These are phyloP conservation scores for Ethmia dodecea DNA, from an alignment of 2,888 invertebrate genomes.

Conservation along the genomic window DNA sequence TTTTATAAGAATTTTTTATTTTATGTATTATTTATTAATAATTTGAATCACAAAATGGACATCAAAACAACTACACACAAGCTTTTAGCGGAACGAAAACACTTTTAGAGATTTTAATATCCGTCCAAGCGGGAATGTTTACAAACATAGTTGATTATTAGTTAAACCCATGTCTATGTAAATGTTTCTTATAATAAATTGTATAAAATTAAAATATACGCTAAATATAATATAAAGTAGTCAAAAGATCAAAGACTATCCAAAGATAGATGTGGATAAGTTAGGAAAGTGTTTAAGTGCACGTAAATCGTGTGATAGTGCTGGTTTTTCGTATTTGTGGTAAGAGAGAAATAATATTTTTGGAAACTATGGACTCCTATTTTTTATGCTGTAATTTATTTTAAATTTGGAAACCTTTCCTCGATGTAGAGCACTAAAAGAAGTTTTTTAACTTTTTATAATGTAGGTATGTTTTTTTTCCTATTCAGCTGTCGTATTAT, in stretches of 20 bases:
- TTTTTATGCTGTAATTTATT: no score
- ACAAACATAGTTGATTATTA: constrained; percentile 42
- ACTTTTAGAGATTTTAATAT: constrained; percentile 50
- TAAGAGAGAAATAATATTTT: no score
- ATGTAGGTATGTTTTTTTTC: no score
- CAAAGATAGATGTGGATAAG: constrained; percentile 26
- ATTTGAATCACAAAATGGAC: constrained; percentile 11
- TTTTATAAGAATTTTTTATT: no score
- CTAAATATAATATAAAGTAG: constrained; percentile 8
- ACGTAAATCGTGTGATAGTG: no score
- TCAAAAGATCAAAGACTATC: constrained; percentile 38
- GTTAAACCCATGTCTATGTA: constrained; percentile 38
- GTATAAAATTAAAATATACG: constrained; percentile 12
- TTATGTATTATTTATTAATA: no score
- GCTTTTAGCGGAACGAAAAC: constrained; percentile 29
- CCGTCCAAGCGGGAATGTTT: constrained; percentile 66
- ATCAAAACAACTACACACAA: constrained; percentile 12
- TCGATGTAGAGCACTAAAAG: no score
- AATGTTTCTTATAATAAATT: constrained; percentile 39
- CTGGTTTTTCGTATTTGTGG: no score
- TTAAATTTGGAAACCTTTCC: no score
- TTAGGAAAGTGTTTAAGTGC: constrained; percentile 8
- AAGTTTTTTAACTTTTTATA: no score
- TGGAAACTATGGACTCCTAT: no score
- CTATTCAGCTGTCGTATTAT: no score